Evolutionary conservation across 2,888 invertebrate species (phyloP), one percentile per base, ranked within the genome.

Genomic region (Tipula vernalis): DNA sequence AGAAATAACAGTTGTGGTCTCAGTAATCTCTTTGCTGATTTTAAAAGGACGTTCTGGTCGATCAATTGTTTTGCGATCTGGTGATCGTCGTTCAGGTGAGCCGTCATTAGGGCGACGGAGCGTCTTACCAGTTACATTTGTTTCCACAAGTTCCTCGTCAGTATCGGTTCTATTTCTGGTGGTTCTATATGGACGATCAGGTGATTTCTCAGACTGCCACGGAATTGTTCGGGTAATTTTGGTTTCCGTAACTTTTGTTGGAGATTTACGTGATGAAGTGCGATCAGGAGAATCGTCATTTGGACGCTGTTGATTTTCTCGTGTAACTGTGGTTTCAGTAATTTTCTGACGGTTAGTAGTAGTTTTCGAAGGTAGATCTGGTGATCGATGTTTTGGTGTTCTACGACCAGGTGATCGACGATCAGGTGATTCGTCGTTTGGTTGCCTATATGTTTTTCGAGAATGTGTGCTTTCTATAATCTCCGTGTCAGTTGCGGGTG

Each of bases 301-400:
- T 12, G 51, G 51, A 57, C 15, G 15, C 5, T 15, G 51, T 0
- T 0, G 51, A 57, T 6, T 15, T 57, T 15, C 15, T n/a, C 51
- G 51, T 12, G 51, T 57, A 57, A 57, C n/a, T 57, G 15, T 15
- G 15, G 51, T 15, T 15, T 57, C 51, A 0, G 15, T 8, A n/a
- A 15, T 57, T 57, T 57, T 15, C 6, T 41, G 5, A 41, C 6
- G n/a, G 5, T 57, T 15, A 57, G n/a, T 57, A 57, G 2, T 57
- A 8, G 15, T n/a, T 57, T 57, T 57, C 4, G 51, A 57, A 15
- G 51, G 2, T 1, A 15, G 51, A 15, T 57, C 51, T 2, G 87
- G 87, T 36, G 87, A 87, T 13, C 42, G 51, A 86, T 85, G 86
- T 41, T 87, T 28, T 36, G 86, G 13, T 86, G 86, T 51, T 83